Evolutionary conservation across 2,888 invertebrate species (phyloP).

Genomic region (Camponotus fellah): DNA sequence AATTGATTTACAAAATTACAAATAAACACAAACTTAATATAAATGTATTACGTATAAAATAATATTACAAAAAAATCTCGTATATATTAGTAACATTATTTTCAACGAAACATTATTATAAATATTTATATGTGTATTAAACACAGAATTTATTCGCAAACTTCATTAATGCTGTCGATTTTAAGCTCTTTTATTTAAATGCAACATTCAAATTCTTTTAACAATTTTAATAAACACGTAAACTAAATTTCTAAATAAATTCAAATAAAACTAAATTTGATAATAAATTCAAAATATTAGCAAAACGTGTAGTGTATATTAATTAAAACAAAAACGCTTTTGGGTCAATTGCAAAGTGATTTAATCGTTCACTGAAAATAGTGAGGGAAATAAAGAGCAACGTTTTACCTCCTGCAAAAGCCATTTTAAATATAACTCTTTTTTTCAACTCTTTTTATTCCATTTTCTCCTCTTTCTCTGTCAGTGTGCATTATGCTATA

Average conservation of each 20-base stretch:
- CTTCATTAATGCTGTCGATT: background rate
- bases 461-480: slow-evolving; percentile 7
- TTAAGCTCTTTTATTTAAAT: background rate
- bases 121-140: background rate
- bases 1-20: slow-evolving; percentile 1
- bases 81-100: background rate
- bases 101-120: background rate
- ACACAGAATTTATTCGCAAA: background rate
- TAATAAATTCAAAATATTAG: slow-evolving; percentile 22
- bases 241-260: background rate
- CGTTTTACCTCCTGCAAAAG: slow-evolving; percentile 33
- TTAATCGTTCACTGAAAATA: slow-evolving; percentile 39
- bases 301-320: background rate
- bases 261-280: slow-evolving; percentile 25
- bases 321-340: slow-evolving; percentile 45
- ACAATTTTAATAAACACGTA: background rate
- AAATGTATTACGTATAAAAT: background rate
- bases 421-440: slow-evolving; percentile 32
- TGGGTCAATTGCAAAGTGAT: slow-evolving; percentile 45
- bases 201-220: background rate
- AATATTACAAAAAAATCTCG: slow-evolving; percentile 10
- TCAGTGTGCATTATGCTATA: slow-evolving; percentile 14
- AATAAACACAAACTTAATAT: background rate
- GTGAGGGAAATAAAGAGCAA: slow-evolving; percentile 16
- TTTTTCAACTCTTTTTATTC: slow-evolving; percentile 26